These are phyloP conservation scores for Melanotaenia parkinsoni DNA, from an alignment of 2,797 vertebrate genomes.

Conservation along the genomic window DNA sequence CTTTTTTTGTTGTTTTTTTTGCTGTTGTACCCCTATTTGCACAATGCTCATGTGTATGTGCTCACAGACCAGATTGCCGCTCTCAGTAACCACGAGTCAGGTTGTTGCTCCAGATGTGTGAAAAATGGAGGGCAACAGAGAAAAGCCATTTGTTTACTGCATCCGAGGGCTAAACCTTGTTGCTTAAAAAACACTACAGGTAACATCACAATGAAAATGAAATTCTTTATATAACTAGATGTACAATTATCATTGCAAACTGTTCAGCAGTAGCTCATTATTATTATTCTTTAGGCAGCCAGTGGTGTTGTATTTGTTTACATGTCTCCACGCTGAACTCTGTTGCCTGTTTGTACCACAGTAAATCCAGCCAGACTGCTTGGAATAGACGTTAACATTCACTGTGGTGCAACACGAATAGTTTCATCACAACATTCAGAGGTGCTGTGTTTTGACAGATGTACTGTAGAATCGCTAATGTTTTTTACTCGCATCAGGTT, in stretches of 20 bases:
- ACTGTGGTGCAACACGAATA: slow-evolving; percentile 53
- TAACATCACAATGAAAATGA: slow-evolving; percentile 57
- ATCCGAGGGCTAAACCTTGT: slow-evolving; percentile 81
- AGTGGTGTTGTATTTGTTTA: slow-evolving; percentile 73
- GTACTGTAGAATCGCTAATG: slow-evolving; percentile 71
- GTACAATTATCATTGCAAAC: slow-evolving; percentile 49
- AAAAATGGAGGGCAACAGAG: slow-evolving; percentile 68
- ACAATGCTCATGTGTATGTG: slow-evolving; percentile 76
- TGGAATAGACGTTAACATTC: slow-evolving; percentile 51
- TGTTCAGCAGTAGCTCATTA: slow-evolving; percentile 60
- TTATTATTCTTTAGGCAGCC: slow-evolving; percentile 60
- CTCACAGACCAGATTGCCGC: slow-evolving; percentile 68
- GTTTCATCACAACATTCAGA: slow-evolving; percentile 61
- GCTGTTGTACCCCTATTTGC: slow-evolving; percentile 76
- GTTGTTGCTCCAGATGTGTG: slow-evolving; percentile 62
- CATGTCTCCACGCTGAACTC: slow-evolving; percentile 68
- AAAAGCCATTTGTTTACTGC: slow-evolving; percentile 80
- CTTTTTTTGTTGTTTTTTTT: slow-evolving; percentile 40
- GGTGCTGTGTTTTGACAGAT: slow-evolving; percentile 74
- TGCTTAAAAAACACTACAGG: slow-evolving; percentile 88
- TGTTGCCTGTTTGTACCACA: slow-evolving; percentile 65
- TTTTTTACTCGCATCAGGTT: slow-evolving; percentile 63
- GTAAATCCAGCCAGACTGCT: slow-evolving; percentile 58
- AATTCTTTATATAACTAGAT: slow-evolving; percentile 55
- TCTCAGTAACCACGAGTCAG: slow-evolving; percentile 67